Evolutionary conservation across 2,797 vertebrate genomes (phyloP).

Genomic region (Hirundo rustica): DNA sequence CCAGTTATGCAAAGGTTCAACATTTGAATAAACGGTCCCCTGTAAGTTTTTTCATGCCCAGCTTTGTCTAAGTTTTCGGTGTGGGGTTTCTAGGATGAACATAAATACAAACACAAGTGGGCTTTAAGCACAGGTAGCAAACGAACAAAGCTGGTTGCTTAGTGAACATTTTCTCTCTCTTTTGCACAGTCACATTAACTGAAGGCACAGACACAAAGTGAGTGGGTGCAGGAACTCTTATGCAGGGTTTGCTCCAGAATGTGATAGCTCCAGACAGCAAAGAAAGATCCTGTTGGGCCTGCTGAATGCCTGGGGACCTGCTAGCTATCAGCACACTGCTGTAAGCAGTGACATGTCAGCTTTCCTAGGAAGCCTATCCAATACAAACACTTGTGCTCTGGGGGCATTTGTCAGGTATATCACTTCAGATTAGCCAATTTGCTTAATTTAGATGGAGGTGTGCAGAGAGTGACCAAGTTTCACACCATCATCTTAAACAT

Average conservation of each 20-base stretch:
- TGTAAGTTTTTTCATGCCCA: neutral
- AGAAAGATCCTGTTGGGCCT: neutral
- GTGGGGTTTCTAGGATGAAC: neutral
- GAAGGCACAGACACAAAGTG: neutral
- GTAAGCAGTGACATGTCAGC: fast-evolving
- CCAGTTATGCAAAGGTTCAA: neutral
- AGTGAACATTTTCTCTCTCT: neutral
- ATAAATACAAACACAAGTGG: neutral
- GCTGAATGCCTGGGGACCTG: neutral
- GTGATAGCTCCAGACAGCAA: neutral
- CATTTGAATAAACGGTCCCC: neutral
- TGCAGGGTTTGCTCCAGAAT: neutral
- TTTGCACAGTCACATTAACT: fast-evolving
- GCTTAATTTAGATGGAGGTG: neutral
- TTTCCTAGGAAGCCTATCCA: neutral
- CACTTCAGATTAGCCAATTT: neutral
- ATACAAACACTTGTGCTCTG: fast-evolving
- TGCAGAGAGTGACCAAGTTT: neutral
- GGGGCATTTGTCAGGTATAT: fast-evolving
- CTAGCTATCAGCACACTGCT: fast-evolving
- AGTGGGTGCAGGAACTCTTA: neutral
- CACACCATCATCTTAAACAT: fast-evolving
- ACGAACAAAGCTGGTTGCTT: neutral
- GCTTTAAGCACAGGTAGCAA: neutral
- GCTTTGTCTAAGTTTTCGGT: neutral